These are phyloP conservation scores for Serripes groenlandicus DNA, from an alignment of 2,888 invertebrate species.

Conservation along the genomic window DNA sequence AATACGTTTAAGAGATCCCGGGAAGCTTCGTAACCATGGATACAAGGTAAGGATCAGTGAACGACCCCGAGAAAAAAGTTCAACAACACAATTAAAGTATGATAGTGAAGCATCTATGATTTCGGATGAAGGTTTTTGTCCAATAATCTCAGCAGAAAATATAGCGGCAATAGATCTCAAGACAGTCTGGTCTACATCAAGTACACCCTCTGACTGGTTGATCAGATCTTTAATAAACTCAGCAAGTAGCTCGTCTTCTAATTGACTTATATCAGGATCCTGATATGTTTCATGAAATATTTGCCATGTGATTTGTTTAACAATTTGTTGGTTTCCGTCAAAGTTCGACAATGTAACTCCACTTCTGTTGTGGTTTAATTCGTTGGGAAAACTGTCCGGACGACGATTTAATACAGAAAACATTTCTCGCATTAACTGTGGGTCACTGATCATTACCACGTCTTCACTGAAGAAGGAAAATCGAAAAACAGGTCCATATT, in stretches of 20 bases:
- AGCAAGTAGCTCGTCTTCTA: neutral
- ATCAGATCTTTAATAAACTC: neutral
- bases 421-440: neutral
- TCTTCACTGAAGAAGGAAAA: slow-evolving; percentile 2
- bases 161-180: neutral
- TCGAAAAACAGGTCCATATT: neutral
- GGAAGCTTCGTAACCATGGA: slow-evolving; percentile 8
- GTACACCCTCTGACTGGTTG: neutral
- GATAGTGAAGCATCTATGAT: slow-evolving; percentile 1
- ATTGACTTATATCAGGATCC: neutral
- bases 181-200: neutral
- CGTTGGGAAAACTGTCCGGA: slow-evolving; percentile 14
- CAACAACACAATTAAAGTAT: neutral
- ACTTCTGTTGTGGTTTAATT: neutral
- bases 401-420: neutral
- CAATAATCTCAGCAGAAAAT: neutral
- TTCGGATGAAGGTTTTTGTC: neutral
- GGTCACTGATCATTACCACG: neutral
- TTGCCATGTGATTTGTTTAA: neutral
- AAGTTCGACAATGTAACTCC: neutral
- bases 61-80: slow-evolving; percentile 4
- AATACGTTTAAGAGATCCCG: neutral
- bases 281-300: neutral
- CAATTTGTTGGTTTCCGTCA: neutral
- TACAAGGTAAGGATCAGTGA: slow-evolving; percentile 4